Evolutionary conservation across 2,888 invertebrate genomes (phyloP).

Genomic region (Micoletzkya japonica): DNA sequence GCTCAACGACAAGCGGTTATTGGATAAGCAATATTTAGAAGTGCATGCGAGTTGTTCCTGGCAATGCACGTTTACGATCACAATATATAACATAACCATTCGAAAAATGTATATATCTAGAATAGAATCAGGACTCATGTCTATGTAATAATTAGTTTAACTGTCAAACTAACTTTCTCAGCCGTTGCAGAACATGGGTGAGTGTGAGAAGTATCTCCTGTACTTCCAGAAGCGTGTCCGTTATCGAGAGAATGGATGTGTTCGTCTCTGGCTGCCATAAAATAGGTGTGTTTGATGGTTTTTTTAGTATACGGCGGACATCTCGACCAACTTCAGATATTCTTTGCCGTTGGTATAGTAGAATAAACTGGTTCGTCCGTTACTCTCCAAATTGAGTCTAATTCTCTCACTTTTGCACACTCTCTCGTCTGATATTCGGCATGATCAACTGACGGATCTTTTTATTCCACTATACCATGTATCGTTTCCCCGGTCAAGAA

Average conservation of each 20-base stretch:
- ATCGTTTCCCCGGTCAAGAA: too few relatives aligned
- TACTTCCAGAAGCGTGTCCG: slow-evolving; percentile 93
- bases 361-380: too few relatives aligned
- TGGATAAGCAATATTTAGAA: background rate
- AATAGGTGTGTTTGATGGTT: too few relatives aligned
- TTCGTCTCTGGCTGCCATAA: slow-evolving; percentile 34
- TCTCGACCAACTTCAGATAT: too few relatives aligned
- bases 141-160: background rate
- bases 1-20: slow-evolving; percentile 68
- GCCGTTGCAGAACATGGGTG: slow-evolving; percentile 88
- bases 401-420: too few relatives aligned
- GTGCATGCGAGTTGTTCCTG: too few relatives aligned
- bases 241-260: slow-evolving; percentile 84
- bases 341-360: too few relatives aligned
- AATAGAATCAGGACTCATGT: slow-evolving; percentile 5
- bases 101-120: too few relatives aligned
- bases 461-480: background rate
- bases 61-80: too few relatives aligned
- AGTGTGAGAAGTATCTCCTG: slow-evolving; percentile 92
- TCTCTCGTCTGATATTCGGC: background rate
- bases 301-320: too few relatives aligned
- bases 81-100: too few relatives aligned
- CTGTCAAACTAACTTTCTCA: slow-evolving; percentile 78
- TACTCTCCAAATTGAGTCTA: too few relatives aligned
- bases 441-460: background rate